A percentile compares a stretch with the other conserved stretches of the same genome.
phyloP scores from a whole-genome alignment of 2,888 invertebrate species.

The Lasius fuliginosus region DNA sequence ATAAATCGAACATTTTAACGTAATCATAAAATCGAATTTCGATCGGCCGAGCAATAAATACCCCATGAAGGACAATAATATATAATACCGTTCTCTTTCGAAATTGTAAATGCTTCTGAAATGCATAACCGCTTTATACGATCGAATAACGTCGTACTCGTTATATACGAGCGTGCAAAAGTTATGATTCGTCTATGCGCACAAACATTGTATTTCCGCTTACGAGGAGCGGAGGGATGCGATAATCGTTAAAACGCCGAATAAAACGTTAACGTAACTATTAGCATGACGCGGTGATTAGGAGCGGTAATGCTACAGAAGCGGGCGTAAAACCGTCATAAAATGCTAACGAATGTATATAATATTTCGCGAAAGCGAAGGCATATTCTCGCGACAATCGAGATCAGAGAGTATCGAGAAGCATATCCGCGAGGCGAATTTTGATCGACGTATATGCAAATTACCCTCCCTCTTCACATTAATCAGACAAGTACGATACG shows the following conservation, averaged over 20 bases:
- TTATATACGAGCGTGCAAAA: neutral
- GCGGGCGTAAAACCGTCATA: slow-evolving; percentile 15
- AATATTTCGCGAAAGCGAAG: slow-evolving; percentile 55
- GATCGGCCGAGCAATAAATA: slow-evolving; percentile 35
- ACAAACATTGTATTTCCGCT: slow-evolving; percentile 17
- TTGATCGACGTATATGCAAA: slow-evolving; percentile 56
- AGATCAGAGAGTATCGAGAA: slow-evolving; percentile 33
- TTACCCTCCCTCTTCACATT: slow-evolving; percentile 18
- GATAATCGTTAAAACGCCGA: slow-evolving; percentile 13
- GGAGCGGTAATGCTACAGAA: slow-evolving; percentile 10
- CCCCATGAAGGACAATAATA: neutral
- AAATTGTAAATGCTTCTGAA: slow-evolving; percentile 8
- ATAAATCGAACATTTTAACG: slow-evolving; percentile 56
- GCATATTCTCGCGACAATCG: slow-evolving; percentile 17
- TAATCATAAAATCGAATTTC: slow-evolving; percentile 62
- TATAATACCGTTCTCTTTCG: neutral
- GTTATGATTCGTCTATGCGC: neutral
- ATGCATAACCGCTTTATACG: neutral
- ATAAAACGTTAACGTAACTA: slow-evolving; percentile 33
- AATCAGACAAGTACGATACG: neutral
- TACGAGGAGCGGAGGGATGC: neutral
- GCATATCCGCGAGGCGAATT: slow-evolving; percentile 35
- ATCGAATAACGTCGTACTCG: neutral
- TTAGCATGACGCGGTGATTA: slow-evolving; percentile 5
- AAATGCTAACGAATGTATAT: slow-evolving; percentile 58